Evolutionary conservation across 92 coral and sea anemone genomes (phyloP).

Genomic region (Heteractis magnifica): DNA sequence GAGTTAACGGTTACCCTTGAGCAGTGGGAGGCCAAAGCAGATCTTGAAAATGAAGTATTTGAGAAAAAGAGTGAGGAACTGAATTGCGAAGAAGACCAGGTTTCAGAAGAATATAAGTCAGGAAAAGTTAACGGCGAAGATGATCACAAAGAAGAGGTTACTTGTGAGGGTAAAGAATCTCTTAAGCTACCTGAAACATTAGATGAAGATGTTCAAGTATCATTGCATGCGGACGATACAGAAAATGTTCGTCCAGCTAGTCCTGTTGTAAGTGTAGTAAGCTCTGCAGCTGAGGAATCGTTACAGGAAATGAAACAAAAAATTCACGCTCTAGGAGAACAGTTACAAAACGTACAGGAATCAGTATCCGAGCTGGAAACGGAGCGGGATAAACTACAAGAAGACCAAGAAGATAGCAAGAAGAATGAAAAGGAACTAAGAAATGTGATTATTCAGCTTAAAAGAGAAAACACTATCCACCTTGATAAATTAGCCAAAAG

Average conservation of each 20-base stretch:
- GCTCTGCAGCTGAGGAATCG: constrained; percentile 38
- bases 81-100: background rate
- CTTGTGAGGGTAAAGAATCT: background rate
- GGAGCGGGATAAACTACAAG: constrained; percentile 66
- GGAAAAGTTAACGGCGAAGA: background rate
- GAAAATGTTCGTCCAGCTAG: constrained; percentile 14
- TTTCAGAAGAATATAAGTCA: background rate
- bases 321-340: constrained; percentile 42
- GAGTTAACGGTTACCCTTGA: constrained; percentile 37
- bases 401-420: constrained; percentile 63
- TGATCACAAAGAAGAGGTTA: background rate
- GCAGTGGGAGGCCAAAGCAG: constrained; percentile 50
- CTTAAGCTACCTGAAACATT: background rate
- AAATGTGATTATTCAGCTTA: constrained; percentile 49
- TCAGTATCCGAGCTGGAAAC: constrained; percentile 62
- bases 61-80: background rate
- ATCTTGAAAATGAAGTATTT: constrained; percentile 35
- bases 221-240: constrained; percentile 7
- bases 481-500: constrained; percentile 66
- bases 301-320: constrained; percentile 44
- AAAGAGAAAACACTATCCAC: constrained; percentile 59
- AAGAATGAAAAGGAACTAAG: constrained; percentile 64
- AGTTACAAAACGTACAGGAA: constrained; percentile 44
- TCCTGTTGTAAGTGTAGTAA: constrained; percentile 24
- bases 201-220: background rate